Base-by-base conservation (phyloP, 2,113 vertebrate genomes). In the Crocuta crocuta region DNA sequence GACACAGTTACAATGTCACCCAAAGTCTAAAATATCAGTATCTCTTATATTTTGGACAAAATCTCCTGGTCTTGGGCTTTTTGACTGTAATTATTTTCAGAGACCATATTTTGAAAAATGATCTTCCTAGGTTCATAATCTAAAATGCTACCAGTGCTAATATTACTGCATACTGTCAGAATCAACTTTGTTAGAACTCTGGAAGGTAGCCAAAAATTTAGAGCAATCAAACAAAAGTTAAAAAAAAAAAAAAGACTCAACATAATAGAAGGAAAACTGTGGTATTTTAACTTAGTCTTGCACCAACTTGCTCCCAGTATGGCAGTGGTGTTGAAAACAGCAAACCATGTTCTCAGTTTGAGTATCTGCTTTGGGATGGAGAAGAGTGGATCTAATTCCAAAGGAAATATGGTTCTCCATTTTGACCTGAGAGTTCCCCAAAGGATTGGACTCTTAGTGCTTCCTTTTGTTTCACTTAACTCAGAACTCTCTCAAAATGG, bases 71-170 rank as follows among this genome's bases (percentile, higher is more conserved):
- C 33, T 55, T 88, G 48, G 35, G 4, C 23, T 82, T 95, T 71
- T 82, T 76, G 21, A 96, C 58, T 66, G 4, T 48, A 6, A 74
- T 91, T 89, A 65, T 93, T 93, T 81, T 87, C 45, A 88, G 89
- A 85, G 43, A 43, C 35, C n/a, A 68, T 93, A 90, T 65, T 96
- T 95, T 91, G 8, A 66, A 74, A 94, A 95, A 55, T 8, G 2
- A 88, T 35, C 35, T 23, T 89, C 71, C 48, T 10, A 28, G 48
- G 74, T 87, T 96, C 55, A 50, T 83, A 50, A 50, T 68, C 86
- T 84, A 21, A 95, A 94, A 66, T 65, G 45, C 39, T 82, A 23
- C 53, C 76, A 83, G 12, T 85, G 35, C 48, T 96, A 66, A 66
- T 61, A n/a, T 31, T 83, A 53, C 66, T 89, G 23, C 26, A 16